Evolutionary conservation across 2,888 invertebrate species (phyloP), one percentile per base, ranked within the genome.

Genomic region (Apomyelois bistriatella): DNA sequence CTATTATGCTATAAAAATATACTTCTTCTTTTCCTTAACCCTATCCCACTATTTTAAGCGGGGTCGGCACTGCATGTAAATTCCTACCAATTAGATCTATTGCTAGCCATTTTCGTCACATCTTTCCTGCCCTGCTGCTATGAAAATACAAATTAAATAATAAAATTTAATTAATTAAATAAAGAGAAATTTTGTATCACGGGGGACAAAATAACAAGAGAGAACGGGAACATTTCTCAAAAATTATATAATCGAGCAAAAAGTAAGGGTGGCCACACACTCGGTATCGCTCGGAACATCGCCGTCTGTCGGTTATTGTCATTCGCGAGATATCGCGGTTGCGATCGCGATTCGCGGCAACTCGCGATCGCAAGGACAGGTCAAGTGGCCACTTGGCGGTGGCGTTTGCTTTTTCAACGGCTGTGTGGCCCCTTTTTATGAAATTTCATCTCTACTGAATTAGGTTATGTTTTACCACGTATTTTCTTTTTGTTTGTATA

Each of bases 241-340:
- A 46, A 35, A 32, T 46, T 16, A 40, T 73, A 69, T 64, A 79
- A 87, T 85, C 86, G 81, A 77, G 76, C 76, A 84, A 86, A 76
- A 77, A 73, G 22, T 36, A 52, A 79, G 78, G 81, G 81, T 78
- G 81, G 71, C 78, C 84, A 85, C 85, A 86, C 83, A 81, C 80
- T 67, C 70, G 63, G 76, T 82, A 84, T 82, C 82, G 72, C 76
- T 78, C 55, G 52, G 52, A 42, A 55, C 53, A 59, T 57, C 64
- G 65, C 65, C 71, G 70, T 63, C 78, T 79, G 82, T 82, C 68
- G 76, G 73, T 73, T 78, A 80, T 85, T 86, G 85, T 85, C 83
- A 77, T 79, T 69, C 74, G 72, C 56, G 57, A 57, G 58, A 61
- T 83, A 86, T 87, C 87, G 68, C 70, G 60, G 60, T 60, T 57